Evolutionary conservation across 2,113 vertebrate genomes (phyloP).

Genomic region (Colaptes auratus): DNA sequence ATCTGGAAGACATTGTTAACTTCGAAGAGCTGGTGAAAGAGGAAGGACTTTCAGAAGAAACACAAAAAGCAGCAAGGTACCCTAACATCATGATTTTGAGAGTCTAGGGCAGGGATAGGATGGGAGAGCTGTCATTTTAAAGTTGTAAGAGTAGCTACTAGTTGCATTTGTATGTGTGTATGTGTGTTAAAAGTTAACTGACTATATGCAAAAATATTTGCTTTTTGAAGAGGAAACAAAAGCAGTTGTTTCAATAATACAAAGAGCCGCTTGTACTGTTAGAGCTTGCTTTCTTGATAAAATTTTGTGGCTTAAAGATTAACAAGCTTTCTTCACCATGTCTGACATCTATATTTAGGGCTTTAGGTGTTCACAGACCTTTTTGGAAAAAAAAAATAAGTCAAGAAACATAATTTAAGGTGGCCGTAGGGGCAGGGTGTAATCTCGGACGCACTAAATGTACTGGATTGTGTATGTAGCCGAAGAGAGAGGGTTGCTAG

Average conservation of each 20-base stretch:
- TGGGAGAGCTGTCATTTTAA: not conserved
- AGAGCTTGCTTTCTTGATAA: not conserved
- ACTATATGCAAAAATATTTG: not conserved
- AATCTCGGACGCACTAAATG: not conserved
- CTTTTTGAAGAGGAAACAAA: not conserved
- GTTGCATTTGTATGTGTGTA: not conserved
- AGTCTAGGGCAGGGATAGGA: not conserved
- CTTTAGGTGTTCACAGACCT: not conserved
- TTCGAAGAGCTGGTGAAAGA: conserved; percentile 99
- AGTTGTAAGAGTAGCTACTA: not conserved
- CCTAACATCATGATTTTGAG: not conserved
- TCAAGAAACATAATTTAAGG: not conserved
- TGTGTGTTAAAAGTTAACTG: not conserved
- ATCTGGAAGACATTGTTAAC: conserved; percentile 98
- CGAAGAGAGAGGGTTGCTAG: not conserved
- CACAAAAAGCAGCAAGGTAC: conserved; percentile 91
- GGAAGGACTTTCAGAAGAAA: conserved; percentile 93
- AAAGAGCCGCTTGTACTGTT: not conserved
- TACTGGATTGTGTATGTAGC: not conserved
- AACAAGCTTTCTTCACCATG: not conserved
- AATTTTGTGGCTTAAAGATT: not conserved
- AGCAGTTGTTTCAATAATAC: not conserved
- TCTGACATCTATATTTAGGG: not conserved
- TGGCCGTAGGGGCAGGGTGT: not conserved
- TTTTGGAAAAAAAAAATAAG: not conserved